These are phyloP conservation scores for Astur gentilis DNA, from an alignment of 2,113 vertebrate species.

Conservation along the genomic window DNA sequence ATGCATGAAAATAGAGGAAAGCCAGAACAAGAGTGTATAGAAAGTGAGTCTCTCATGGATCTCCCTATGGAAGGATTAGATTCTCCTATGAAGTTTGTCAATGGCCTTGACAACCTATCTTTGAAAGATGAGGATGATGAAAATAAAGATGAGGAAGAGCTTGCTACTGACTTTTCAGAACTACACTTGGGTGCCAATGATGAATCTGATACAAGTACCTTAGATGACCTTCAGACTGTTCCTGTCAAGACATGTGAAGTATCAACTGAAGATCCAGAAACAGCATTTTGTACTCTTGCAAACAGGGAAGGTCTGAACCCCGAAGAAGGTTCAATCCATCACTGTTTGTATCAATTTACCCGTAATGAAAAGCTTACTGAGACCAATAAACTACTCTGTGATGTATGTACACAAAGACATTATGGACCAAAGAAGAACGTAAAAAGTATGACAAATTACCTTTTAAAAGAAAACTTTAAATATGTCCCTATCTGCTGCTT, in stretches of 20 bases:
- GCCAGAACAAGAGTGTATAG: neutral
- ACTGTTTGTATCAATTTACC: slow-evolving; percentile 91
- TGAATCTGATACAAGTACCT: slow-evolving; percentile 42
- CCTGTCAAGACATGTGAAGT: slow-evolving; percentile 73
- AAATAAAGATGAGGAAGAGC: slow-evolving; percentile 39
- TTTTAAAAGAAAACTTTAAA: neutral
- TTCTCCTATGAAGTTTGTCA: neutral
- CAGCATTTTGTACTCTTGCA: slow-evolving; percentile 85
- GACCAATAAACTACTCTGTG: slow-evolving; percentile 90
- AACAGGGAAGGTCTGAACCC: slow-evolving; percentile 70
- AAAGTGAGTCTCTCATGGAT: neutral
- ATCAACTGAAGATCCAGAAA: slow-evolving; percentile 81
- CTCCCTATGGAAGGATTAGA: neutral
- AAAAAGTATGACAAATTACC: slow-evolving; percentile 67
- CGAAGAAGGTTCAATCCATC: slow-evolving; percentile 83
- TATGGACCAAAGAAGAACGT: slow-evolving; percentile 64
- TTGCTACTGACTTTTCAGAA: slow-evolving; percentile 71
- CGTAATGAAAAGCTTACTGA: slow-evolving; percentile 86
- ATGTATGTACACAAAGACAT: slow-evolving; percentile 82
- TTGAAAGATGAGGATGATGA: slow-evolving; percentile 33
- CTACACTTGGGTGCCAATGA: slow-evolving; percentile 72
- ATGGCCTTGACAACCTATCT: slow-evolving; percentile 30
- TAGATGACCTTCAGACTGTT: slow-evolving; percentile 45
- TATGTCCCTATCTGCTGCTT: neutral
- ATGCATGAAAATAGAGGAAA: slow-evolving; percentile 5